Conservation (phyloP, 2,797 vertebrate species). For the Meda fulgida region DNA sequence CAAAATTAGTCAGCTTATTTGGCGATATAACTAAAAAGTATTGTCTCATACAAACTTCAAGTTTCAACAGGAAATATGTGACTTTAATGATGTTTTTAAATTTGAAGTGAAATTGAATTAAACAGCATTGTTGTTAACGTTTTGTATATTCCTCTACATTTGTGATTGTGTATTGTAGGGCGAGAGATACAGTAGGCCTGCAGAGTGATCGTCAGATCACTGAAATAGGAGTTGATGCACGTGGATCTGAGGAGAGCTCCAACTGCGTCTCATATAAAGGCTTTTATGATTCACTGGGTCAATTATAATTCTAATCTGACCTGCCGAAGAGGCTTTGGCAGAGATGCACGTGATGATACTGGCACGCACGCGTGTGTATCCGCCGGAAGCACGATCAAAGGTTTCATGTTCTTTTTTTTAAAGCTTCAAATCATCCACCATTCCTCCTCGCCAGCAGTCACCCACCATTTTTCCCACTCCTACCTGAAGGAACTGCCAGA, state of each 20-base stretch:
- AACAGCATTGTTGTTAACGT: slow-evolving; percentile 37
- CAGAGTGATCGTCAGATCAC: slow-evolving; percentile 35
- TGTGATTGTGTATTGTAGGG: slow-evolving; percentile 21
- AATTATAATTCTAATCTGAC: slow-evolving; percentile 59
- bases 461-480: slow-evolving; percentile 40
- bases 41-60: background rate
- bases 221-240: slow-evolving; percentile 51
- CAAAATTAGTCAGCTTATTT: background rate
- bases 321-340: slow-evolving; percentile 46
- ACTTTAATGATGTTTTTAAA: background rate
- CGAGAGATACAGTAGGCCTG: background rate
- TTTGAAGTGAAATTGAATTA: background rate
- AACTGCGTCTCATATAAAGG: slow-evolving; percentile 50
- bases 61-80: background rate
- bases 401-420: slow-evolving; percentile 23
- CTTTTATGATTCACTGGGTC: slow-evolving; percentile 61
- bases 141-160: slow-evolving; percentile 28
- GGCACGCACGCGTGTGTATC: slow-evolving; percentile 40
- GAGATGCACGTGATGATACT: slow-evolving; percentile 37
- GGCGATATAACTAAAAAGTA: background rate
- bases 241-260: slow-evolving; percentile 55
- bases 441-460: slow-evolving; percentile 24
- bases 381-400: slow-evolving; percentile 52
- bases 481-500: slow-evolving; percentile 42
- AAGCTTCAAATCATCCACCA: slow-evolving; percentile 45